phyloP scores from a whole-genome alignment of 1,140 invertebrate species.

The Pemphigus obesinymphae region DNA sequence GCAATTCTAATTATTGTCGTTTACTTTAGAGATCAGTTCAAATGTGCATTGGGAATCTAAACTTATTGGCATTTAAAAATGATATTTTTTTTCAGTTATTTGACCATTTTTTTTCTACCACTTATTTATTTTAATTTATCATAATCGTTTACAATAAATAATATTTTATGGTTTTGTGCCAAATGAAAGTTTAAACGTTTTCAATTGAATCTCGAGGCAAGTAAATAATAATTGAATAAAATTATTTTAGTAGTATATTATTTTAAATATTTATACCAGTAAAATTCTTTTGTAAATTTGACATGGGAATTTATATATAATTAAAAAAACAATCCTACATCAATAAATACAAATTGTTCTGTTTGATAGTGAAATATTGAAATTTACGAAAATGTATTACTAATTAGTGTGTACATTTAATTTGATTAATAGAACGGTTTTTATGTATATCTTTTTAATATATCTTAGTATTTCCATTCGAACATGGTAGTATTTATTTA shows the following conservation, averaged over 20 bases:
- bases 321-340: background rate
- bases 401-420: background rate
- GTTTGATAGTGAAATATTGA: background rate
- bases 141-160: background rate
- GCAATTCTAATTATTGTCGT: background rate
- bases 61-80: background rate
- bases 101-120: background rate
- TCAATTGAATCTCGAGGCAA: background rate
- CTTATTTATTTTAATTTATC: background rate
- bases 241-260: background rate
- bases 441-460: slow-evolving; percentile 15
- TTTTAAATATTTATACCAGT: background rate
- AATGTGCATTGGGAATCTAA: background rate
- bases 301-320: background rate
- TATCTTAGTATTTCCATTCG: background rate
- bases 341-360: background rate
- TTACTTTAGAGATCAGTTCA: background rate
- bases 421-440: background rate
- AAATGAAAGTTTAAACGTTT: background rate
- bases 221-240: background rate
- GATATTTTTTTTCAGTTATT: background rate
- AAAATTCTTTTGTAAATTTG: background rate
- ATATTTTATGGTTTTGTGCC: background rate
- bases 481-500: background rate
- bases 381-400: background rate